These are phyloP conservation scores for Eledone cirrhosa DNA, from an alignment of 2,888 invertebrate genomes.

Conservation along the genomic window DNA sequence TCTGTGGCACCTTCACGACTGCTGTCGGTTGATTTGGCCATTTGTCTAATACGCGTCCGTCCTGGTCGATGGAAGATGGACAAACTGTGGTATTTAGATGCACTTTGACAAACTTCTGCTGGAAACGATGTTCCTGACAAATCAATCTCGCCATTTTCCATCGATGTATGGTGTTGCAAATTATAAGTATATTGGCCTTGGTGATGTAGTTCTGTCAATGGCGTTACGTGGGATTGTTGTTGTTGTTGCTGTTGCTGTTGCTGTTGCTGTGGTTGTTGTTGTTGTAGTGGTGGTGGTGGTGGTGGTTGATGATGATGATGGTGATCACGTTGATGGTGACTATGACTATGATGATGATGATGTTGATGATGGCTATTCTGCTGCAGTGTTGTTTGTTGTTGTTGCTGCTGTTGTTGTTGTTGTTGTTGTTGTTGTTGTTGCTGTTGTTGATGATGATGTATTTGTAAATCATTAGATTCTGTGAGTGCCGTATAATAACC, in stretches of 20 bases:
- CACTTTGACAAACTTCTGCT: neutral
- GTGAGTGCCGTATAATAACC: neutral
- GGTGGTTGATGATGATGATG: neutral
- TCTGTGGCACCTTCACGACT: conserved; percentile 58
- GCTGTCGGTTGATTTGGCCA: conserved; percentile 34
- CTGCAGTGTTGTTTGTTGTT: neutral
- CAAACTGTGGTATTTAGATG: neutral
- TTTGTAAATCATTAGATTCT: neutral
- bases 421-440: neutral
- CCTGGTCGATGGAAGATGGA: neutral
- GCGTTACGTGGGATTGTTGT: neutral
- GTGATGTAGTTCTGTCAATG: neutral
- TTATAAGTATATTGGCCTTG: too few species aligned
- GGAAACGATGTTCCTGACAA: neutral
- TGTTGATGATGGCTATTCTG: neutral
- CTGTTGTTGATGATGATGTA: neutral
- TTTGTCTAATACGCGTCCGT: conserved; percentile 8
- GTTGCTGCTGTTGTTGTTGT: neutral
- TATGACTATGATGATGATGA: conserved; percentile 3
- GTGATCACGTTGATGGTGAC: neutral
- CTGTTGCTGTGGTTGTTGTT: neutral
- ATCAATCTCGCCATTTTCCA: neutral
- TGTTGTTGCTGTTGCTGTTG: neutral
- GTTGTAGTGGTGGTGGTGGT: neutral
- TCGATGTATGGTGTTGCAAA: too few species aligned